Percentiles rank a stretch among this genome's conserved stretches.
These are phyloP conservation scores for Caenorhabditis tropicalis DNA, from an alignment of 1,140 invertebrate genomes.

Conservation along the genomic window DNA sequence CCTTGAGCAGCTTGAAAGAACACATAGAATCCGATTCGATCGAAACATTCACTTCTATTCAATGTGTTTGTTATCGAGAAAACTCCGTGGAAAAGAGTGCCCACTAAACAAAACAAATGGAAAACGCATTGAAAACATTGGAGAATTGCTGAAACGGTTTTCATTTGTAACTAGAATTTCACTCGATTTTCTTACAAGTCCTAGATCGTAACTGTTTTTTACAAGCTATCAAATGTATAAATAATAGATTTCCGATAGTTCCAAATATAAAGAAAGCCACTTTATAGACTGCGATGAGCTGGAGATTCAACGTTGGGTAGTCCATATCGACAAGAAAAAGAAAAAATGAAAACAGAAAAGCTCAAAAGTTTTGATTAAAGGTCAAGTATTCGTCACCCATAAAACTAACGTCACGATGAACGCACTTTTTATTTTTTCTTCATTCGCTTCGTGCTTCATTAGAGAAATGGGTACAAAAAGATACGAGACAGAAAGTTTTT, in stretches of 20 bases:
- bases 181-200: not conserved
- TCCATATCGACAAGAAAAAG: not conserved
- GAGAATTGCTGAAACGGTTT: not conserved
- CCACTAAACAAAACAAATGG: not conserved
- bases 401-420: too few relatives aligned
- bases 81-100: not conserved
- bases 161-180: not conserved
- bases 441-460: too few relatives aligned
- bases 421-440: too few relatives aligned
- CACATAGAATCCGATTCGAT: not conserved
- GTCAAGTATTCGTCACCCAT: too few relatives aligned
- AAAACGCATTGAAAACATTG: not conserved
- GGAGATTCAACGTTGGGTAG: not conserved
- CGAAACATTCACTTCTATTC: not conserved
- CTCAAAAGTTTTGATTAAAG: not conserved
- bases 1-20: not conserved
- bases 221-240: not conserved
- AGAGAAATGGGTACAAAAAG: too few relatives aligned
- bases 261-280: not conserved
- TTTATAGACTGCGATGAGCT: not conserved
- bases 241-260: not conserved
- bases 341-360: not conserved
- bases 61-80: not conserved
- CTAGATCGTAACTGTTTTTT: not conserved
- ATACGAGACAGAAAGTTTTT: too few relatives aligned